Percentiles rank a stretch among this genome's conserved stretches.
Evolutionary conservation across 1,140 invertebrate genomes (phyloP).

Genomic region (Microplitis mediator): DNA sequence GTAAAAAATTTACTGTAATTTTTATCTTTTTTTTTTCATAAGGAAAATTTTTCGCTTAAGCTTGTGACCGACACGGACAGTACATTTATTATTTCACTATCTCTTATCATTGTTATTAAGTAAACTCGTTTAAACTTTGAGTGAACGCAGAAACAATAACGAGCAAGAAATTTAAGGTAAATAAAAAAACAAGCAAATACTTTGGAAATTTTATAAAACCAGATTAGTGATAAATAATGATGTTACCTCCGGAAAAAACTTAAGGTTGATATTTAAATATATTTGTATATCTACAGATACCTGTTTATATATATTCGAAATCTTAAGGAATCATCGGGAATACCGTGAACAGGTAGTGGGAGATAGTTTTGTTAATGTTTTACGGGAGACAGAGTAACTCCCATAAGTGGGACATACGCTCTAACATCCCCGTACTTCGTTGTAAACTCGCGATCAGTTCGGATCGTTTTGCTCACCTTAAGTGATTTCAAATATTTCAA

Average conservation of each 20-base stretch:
- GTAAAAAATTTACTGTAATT: too few species aligned
- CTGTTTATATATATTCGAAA: slow-evolving; percentile 2
- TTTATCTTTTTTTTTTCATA: too few species aligned
- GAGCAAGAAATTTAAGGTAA: too few species aligned
- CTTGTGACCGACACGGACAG: too few species aligned
- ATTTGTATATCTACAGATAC: not conserved
- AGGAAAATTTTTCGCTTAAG: too few species aligned
- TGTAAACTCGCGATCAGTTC: slow-evolving; percentile 48
- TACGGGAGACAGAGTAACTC: slow-evolving; percentile 31
- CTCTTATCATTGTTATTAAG: too few species aligned
- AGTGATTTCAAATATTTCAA: not conserved
- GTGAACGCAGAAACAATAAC: too few species aligned
- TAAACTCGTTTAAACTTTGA: too few species aligned
- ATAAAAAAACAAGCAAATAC: too few species aligned
- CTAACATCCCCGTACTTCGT: slow-evolving; percentile 55
- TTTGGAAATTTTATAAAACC: too few species aligned
- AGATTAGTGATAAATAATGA: not conserved
- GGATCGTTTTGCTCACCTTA: slow-evolving; percentile 35
- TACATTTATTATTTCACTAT: too few species aligned
- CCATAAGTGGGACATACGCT: slow-evolving; percentile 58
- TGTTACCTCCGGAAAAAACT: not conserved
- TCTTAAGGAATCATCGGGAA: not conserved
- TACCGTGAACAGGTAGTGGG: not conserved
- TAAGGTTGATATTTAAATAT: slow-evolving; percentile 9
- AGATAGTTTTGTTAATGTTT: slow-evolving; percentile 41